Percentiles rank a stretch among this genome's conserved stretches.
Conservation (phyloP, 2,113 vertebrate species). For the Oxyura jamaicensis region DNA sequence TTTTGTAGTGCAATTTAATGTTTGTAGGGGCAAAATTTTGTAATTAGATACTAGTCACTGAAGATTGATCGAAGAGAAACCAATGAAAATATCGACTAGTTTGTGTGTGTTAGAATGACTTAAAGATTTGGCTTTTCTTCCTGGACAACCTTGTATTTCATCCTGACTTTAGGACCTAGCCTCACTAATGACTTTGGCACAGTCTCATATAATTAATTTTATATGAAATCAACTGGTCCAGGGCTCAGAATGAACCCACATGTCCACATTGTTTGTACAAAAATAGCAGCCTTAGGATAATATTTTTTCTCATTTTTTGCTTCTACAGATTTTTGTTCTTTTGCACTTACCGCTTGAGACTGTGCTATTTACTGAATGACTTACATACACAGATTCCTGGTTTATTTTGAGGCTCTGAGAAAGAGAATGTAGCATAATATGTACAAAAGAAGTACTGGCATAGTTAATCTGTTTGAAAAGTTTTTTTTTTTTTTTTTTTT, state of each 20-base stretch:
- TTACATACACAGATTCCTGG: not conserved
- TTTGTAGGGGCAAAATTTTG: not conserved
- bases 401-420: not conserved
- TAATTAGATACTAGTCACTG: not conserved
- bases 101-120: not conserved
- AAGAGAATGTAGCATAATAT: not conserved
- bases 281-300: not conserved
- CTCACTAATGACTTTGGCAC: conserved; percentile 6
- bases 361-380: not conserved
- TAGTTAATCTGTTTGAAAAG: not conserved
- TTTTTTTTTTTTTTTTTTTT: too few species aligned
- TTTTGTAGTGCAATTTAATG: not conserved
- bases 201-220: conserved; percentile 25
- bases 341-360: not conserved
- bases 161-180: not conserved
- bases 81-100: not conserved
- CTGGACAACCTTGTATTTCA: not conserved
- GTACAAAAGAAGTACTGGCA: not conserved
- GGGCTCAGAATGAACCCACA: not conserved
- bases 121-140: conserved; percentile 8
- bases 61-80: not conserved
- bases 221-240: not conserved
- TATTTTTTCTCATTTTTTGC: not conserved
- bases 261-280: not conserved
- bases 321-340: not conserved